phyloP scores from a whole-genome alignment of 2,113 vertebrate genomes.

The Hiodon alosoides region DNA sequence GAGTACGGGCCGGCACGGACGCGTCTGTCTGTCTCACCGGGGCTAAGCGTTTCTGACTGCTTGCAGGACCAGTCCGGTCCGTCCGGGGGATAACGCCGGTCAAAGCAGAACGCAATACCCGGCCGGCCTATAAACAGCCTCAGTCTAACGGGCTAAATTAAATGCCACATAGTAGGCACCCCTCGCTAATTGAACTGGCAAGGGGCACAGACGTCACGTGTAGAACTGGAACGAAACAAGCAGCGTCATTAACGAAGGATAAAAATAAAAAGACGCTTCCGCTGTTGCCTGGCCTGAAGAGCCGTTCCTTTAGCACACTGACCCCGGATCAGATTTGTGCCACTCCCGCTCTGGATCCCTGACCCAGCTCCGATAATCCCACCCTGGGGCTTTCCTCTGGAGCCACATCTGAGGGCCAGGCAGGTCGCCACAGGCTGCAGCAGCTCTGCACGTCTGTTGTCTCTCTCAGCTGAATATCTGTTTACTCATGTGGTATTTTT shows the following conservation, averaged over 20 bases:
- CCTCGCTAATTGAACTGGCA: not conserved
- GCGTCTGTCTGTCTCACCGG: conserved; percentile 18
- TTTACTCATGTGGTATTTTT: conserved; percentile 54
- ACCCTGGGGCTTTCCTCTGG: not conserved
- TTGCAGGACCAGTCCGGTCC: too few relatives aligned
- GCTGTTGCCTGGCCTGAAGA: not conserved
- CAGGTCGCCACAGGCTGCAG: conserved; percentile 32
- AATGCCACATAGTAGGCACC: too few relatives aligned
- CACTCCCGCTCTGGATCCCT: not conserved
- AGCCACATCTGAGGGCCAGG: conserved; percentile 38
- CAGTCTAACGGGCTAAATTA: too few relatives aligned
- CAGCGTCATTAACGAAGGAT: too few relatives aligned
- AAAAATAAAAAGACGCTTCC: too few relatives aligned
- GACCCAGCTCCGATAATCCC: not conserved
- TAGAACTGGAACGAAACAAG: too few relatives aligned
- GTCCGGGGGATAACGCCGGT: too few relatives aligned
- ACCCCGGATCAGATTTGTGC: not conserved
- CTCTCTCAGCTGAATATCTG: conserved; percentile 41
- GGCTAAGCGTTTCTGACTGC: too few relatives aligned
- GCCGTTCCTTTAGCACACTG: not conserved
- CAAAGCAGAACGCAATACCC: too few relatives aligned
- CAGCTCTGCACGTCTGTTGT: conserved; percentile 35
- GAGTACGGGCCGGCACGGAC: conserved; percentile 23
- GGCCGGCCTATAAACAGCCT: too few relatives aligned
- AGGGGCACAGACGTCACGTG: too few relatives aligned